A percentile compares a stretch with the other conserved stretches of the same genome.
Evolutionary conservation across 1,140 invertebrate species (phyloP).

Genomic region (Bombus cullumanus): DNA sequence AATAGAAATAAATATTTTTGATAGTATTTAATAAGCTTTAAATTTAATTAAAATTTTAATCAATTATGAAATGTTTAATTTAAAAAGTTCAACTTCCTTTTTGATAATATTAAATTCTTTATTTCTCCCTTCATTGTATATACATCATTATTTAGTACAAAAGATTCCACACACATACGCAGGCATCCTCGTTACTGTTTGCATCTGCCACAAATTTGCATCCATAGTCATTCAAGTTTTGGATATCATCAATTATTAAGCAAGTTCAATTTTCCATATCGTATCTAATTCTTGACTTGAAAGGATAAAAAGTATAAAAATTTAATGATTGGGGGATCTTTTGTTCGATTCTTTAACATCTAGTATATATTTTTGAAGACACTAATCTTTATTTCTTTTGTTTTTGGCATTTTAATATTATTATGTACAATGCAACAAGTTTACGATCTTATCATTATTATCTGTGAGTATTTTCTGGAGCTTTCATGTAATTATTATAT

Average conservation of each 20-base stretch:
- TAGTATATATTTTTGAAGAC: not conserved
- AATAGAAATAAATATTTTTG: not conserved
- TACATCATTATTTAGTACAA: constrained; percentile 70
- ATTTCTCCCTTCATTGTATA: constrained; percentile 64
- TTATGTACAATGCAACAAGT: not conserved
- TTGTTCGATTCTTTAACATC: constrained; percentile 38
- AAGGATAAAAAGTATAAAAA: constrained; percentile 44
- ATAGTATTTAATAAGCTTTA: not conserved
- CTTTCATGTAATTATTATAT: not conserved
- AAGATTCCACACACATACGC: constrained; percentile 56
- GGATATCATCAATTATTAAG: not conserved
- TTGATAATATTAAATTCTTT: constrained; percentile 69
- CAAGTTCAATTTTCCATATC: constrained; percentile 4
- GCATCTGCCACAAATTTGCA: constrained; percentile 11
- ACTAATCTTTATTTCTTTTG: not conserved
- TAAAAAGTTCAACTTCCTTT: not conserved
- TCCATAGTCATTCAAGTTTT: constrained; percentile 12
- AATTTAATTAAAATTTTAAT: not conserved
- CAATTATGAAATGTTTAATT: too few relatives aligned
- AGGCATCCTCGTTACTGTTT: not conserved
- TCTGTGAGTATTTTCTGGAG: constrained; percentile 26
- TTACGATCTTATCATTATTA: not conserved
- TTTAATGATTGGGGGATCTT: constrained; percentile 17
- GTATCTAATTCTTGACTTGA: not conserved
- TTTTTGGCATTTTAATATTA: not conserved